A percentile compares a stretch with the other conserved stretches of the same genome.
These are phyloP conservation scores for Malaclemys terrapin DNA, from an alignment of 2,113 vertebrate genomes.

Conservation along the genomic window DNA sequence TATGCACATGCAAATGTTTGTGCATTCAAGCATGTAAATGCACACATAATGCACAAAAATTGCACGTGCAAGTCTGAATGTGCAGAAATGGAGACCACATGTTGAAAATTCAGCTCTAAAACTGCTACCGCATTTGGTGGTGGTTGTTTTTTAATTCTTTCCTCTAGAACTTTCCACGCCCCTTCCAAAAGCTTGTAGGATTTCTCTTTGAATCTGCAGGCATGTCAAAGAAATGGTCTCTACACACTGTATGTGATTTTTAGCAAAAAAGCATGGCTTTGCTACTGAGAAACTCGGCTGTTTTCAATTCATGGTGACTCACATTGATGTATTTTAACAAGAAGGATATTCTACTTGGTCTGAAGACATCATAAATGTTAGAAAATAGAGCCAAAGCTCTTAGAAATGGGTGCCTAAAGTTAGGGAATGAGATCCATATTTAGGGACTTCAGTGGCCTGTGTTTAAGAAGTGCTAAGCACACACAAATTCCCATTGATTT, in stretches of 20 bases:
- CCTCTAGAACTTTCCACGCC: not conserved
- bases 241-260: not conserved
- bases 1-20: not conserved
- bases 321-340: not conserved
- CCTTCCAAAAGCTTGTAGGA: not conserved
- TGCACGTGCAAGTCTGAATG: not conserved
- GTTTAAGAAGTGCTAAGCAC: not conserved
- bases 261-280: not conserved
- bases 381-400: conserved; percentile 21
- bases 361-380: not conserved
- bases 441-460: not conserved
- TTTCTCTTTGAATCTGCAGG: not conserved
- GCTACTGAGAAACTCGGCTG: not conserved
- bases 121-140: not conserved
- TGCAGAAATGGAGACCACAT: not conserved
- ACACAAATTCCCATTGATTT: not conserved
- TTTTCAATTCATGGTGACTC: not conserved
- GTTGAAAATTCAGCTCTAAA: not conserved
- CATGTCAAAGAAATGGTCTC: not conserved
- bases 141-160: not conserved
- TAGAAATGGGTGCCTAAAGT: not conserved
- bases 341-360: not conserved
- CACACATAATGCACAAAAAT: not conserved
- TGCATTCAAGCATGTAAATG: not conserved
- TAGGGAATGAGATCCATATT: not conserved